Base-by-base conservation (phyloP, 1,140 invertebrate genomes). In the Sinonovacula constricta region DNA sequence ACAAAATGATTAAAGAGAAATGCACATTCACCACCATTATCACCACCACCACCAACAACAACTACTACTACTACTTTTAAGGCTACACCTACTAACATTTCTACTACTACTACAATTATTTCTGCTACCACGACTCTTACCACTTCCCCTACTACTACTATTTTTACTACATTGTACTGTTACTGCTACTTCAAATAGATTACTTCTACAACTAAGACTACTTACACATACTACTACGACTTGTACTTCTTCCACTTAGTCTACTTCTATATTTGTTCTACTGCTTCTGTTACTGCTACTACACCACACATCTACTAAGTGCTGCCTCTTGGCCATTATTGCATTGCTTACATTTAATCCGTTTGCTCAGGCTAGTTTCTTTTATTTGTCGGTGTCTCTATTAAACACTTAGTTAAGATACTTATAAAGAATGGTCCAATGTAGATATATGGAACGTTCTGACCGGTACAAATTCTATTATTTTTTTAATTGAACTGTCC, bases 11-110 rank as follows among this genome's bases (percentile, higher is more conserved):
- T 63, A 30, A 24, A 30, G 14, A 24, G 26, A 63, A 7, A 30
- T 30, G 7, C 14, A 63, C 60, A 14, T 30, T 26, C 24, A 57
- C 54, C 10, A 57, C 54, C 5, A 57, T 12, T 14, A 57, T 56
- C 28, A 72, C 69, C 69, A n/a, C 7, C 53, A n/a, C 33, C 69
- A 30, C 22, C 69, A 5, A 68, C 69, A 18, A 66, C 54, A 30
- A 71, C 53, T 36, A 71, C 60, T 36, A 68, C 45, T 45, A 71
- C 69, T 66, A 71, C 69, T 63, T 31, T 28, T 51, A 68, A 33
- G 22, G 51, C 65, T 68, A 68, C 34, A 24, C 49, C 65, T 51
- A 68, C 65, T 22, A 53, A 33, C 15, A 51, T 39, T 22, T 53
- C 65, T 22, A 68, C 65, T 22, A 68, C 65, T 22, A 68, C 65